Evolutionary conservation across 2,888 invertebrate species (phyloP).

Genomic region (Lithophane semibrunnea): DNA sequence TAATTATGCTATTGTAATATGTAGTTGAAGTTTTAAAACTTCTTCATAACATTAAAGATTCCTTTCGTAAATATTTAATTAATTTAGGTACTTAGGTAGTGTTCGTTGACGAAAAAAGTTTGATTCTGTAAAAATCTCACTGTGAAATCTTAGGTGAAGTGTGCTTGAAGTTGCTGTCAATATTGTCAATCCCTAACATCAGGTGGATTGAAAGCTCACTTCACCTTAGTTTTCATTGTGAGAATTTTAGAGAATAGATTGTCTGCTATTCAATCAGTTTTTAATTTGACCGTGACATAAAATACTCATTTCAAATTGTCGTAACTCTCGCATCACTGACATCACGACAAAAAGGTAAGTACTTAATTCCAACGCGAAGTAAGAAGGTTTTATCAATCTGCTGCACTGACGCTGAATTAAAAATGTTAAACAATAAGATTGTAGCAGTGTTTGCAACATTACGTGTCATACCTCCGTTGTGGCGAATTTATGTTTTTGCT

Average conservation of each 20-base stretch:
- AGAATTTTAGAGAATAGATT: background rate
- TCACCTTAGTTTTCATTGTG: background rate
- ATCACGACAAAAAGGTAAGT: conserved; percentile 38
- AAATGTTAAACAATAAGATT: conserved; percentile 44
- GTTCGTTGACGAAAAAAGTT: background rate
- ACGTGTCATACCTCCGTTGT: conserved; percentile 30
- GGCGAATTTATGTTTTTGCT: conserved; percentile 44
- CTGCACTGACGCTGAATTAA: conserved; percentile 32
- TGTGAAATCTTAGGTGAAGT: background rate
- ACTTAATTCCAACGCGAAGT: conserved; percentile 15
- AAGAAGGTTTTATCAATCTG: conserved; percentile 33
- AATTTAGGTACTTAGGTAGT: background rate
- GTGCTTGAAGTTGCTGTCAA: background rate
- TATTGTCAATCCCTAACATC: background rate
- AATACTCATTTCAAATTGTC: conserved; percentile 42
- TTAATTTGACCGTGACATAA: conserved; percentile 55
- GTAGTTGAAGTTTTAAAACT: background rate
- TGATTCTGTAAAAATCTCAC: background rate
- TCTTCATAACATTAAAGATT: background rate
- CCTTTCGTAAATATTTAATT: background rate
- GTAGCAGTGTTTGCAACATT: conserved; percentile 19
- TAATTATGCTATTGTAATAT: background rate
- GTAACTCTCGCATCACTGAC: conserved; percentile 52
- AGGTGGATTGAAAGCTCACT: background rate
- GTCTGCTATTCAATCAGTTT: conserved; percentile 27